These are phyloP conservation scores for Psilopsiagon aymara DNA, from an alignment of 2,113 vertebrate genomes.

Conservation along the genomic window DNA sequence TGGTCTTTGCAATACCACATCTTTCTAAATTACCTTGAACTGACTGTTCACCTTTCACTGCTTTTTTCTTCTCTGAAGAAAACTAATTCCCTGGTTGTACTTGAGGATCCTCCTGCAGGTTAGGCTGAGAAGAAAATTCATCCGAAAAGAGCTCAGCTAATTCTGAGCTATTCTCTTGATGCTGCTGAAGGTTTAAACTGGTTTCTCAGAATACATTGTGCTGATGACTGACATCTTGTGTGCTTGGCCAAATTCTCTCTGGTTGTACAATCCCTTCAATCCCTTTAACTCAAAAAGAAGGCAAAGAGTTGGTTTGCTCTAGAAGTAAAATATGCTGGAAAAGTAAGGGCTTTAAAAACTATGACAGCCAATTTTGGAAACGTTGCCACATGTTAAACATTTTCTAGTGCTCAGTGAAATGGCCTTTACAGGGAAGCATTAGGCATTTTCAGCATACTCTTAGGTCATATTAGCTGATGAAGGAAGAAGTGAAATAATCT, in stretches of 20 bases:
- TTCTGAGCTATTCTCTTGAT: background rate
- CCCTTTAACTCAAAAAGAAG: background rate
- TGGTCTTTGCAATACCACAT: background rate
- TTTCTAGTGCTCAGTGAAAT: background rate
- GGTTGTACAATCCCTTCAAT: background rate
- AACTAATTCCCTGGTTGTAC: background rate
- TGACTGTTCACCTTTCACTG: background rate
- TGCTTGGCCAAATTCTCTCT: background rate
- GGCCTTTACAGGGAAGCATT: background rate
- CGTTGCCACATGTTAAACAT: background rate
- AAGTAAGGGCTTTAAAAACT: background rate
- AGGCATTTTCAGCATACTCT: background rate
- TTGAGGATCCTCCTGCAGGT: background rate
- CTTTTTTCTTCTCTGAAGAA: background rate
- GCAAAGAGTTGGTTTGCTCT: background rate
- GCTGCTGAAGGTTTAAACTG: background rate
- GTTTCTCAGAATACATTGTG: background rate
- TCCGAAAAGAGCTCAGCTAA: background rate
- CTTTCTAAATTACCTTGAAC: background rate
- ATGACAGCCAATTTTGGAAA: background rate
- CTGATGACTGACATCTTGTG: background rate
- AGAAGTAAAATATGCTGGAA: background rate
- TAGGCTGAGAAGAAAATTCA: background rate
- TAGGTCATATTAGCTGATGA: background rate
- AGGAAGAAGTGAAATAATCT: background rate